These are phyloP conservation scores for Gymnodraco acuticeps DNA, from an alignment of 2,797 vertebrate species.

Conservation along the genomic window DNA sequence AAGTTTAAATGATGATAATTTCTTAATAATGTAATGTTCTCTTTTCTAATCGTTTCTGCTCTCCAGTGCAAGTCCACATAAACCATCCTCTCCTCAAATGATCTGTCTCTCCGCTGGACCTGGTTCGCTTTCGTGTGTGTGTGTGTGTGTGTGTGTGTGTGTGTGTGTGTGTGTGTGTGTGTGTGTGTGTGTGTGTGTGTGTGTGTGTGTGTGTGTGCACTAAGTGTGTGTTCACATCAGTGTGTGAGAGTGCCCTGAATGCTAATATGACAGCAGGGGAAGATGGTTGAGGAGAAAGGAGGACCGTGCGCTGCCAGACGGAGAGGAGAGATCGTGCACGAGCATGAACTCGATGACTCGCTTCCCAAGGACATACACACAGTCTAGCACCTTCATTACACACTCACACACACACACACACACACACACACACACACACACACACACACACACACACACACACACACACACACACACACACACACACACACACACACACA, in stretches of 20 bases:
- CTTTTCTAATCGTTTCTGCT: background rate
- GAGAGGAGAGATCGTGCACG: slow-evolving; percentile 35
- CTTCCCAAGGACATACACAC: slow-evolving; percentile 54
- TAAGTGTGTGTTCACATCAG: background rate
- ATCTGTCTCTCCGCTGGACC: slow-evolving; percentile 19
- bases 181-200: slow-evolving; percentile 21
- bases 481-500: too few relatives aligned
- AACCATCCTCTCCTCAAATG: slow-evolving; percentile 34
- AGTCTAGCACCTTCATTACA: slow-evolving; percentile 21
- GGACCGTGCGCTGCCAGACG: slow-evolving; percentile 26
- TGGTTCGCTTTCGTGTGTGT: slow-evolving; percentile 32
- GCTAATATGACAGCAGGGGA: slow-evolving; percentile 56
- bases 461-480: background rate
- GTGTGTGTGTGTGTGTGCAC: slow-evolving; percentile 21
- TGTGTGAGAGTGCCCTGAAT: slow-evolving; percentile 50
- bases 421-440: background rate
- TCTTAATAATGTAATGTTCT: background rate
- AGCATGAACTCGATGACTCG: slow-evolving; percentile 75
- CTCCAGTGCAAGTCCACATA: background rate
- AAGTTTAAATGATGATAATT: too few relatives aligned
- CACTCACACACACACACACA: background rate
- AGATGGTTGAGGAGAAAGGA: slow-evolving; percentile 11
- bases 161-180: slow-evolving; percentile 2
- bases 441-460: background rate
- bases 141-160: slow-evolving; percentile 19